These are phyloP conservation scores for Pterostichus madidus DNA, from an alignment of 2,888 invertebrate species.

Conservation along the genomic window DNA sequence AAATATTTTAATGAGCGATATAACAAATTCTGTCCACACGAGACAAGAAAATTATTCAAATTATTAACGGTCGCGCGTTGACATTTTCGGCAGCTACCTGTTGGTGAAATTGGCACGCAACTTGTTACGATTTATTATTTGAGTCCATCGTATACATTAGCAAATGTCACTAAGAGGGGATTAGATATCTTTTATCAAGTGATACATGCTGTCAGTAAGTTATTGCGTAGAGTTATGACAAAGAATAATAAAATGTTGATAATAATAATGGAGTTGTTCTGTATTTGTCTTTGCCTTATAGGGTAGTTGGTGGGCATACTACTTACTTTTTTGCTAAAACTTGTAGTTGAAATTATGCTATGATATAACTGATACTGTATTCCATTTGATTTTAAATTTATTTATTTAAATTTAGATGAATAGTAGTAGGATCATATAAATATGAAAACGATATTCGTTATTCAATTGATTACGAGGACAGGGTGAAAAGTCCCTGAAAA, in stretches of 20 bases:
- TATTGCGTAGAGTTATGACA: not conserved
- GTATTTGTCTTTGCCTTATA: not conserved
- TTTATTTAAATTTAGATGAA: no score
- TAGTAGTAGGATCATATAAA: no score
- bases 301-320: not conserved
- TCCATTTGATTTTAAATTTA: no score
- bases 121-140: slow-evolving; percentile 31
- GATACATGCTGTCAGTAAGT: not conserved
- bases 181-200: slow-evolving; percentile 14
- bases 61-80: slow-evolving; percentile 27
- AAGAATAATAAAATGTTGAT: not conserved
- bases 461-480: no score
- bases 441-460: no score
- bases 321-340: no score
- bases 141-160: slow-evolving; percentile 23
- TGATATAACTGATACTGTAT: no score
- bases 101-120: slow-evolving; percentile 24
- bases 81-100: slow-evolving; percentile 32
- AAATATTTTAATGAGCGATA: slow-evolving; percentile 40
- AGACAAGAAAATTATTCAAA: slow-evolving; percentile 35
- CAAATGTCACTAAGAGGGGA: not conserved
- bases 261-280: slow-evolving; percentile 1
- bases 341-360: no score
- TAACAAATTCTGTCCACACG: slow-evolving; percentile 40
- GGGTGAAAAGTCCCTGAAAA: no score